Evolutionary conservation across 2,888 invertebrate genomes (phyloP).

Genomic region (Digitonthophagus gazella): DNA sequence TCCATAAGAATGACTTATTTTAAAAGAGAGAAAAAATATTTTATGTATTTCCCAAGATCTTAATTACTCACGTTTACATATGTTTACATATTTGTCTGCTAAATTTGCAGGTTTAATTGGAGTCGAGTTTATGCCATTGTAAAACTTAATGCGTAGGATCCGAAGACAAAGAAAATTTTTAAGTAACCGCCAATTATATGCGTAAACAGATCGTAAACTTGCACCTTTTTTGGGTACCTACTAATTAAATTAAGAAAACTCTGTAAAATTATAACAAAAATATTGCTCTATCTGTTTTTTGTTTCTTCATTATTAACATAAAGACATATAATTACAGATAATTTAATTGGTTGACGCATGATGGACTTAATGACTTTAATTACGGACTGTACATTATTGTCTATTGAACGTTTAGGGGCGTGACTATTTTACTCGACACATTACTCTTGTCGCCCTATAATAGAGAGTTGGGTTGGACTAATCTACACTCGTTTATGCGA

Average conservation of each 20-base stretch:
- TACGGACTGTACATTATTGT: too few species aligned
- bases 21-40: too few species aligned
- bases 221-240: not conserved
- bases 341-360: too few species aligned
- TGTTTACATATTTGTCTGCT: not conserved
- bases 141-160: not conserved
- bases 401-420: not conserved
- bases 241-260: not conserved
- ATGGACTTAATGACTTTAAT: too few species aligned
- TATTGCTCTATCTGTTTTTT: not conserved
- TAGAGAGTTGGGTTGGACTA: not conserved
- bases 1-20: not conserved
- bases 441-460: not conserved
- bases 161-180: not conserved
- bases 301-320: too few species aligned
- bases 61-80: not conserved
- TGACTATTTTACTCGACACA: not conserved
- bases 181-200: not conserved
- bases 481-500: not conserved
- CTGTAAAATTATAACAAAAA: not conserved
- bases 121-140: not conserved
- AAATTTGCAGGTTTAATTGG: not conserved
- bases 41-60: not conserved
- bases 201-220: not conserved
- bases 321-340: too few species aligned